These are phyloP conservation scores for Trididemnum miniatum DNA, from an alignment of 23 tunicate species.

Conservation along the genomic window DNA sequence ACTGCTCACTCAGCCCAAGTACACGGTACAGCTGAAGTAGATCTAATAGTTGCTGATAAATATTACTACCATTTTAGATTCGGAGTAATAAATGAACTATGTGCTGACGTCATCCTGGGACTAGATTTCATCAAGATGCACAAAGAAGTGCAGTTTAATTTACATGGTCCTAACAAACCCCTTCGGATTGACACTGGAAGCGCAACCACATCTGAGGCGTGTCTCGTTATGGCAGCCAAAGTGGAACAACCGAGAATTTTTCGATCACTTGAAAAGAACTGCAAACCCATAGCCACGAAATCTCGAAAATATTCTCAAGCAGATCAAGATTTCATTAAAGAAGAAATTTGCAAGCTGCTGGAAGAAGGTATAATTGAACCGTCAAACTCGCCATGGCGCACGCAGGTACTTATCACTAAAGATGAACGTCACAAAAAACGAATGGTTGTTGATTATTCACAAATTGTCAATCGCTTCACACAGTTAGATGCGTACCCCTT, in stretches of 20 bases:
- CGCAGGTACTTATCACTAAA: slow-evolving; percentile 21
- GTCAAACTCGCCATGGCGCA: slow-evolving; percentile 16
- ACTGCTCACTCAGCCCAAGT: neutral
- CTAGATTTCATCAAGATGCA: neutral
- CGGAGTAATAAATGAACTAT: neutral
- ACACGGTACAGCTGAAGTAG: neutral
- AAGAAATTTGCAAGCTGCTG: neutral
- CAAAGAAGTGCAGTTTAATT: neutral
- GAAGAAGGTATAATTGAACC: slow-evolving; percentile 28
- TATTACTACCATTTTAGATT: neutral
- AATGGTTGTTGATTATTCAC: slow-evolving; percentile 33
- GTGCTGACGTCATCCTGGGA: neutral
- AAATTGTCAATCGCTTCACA: slow-evolving; percentile 19
- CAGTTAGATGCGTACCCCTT: too few species aligned
- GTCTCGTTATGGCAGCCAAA: slow-evolving; percentile 8
- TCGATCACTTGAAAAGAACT: neutral
- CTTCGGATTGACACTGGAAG: neutral
- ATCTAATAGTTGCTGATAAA: neutral
- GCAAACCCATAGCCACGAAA: slow-evolving; percentile 2
- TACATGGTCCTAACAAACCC: neutral
- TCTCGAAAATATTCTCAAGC: neutral
- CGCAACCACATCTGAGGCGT: neutral
- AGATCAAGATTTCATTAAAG: neutral
- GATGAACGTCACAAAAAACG: slow-evolving; percentile 20
- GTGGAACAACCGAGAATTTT: slow-evolving; percentile 3